A percentile compares a stretch with the other conserved stretches of the same genome.
Evolutionary conservation across 2,113 vertebrate species (phyloP).

Genomic region (Charadrius vociferus): DNA sequence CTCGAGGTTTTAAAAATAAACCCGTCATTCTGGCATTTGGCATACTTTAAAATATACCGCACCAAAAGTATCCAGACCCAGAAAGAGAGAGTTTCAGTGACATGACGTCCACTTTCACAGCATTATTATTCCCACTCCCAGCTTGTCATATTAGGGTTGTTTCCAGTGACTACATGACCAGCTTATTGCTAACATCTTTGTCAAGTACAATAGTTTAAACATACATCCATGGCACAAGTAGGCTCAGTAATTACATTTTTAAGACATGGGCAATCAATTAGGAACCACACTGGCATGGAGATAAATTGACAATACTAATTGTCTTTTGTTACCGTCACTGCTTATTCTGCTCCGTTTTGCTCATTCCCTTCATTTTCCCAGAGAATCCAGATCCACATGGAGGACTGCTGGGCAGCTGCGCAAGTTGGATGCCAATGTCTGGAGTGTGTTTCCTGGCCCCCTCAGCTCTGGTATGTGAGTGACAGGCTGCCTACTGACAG

Average conservation of each 20-base stretch:
- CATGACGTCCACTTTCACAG: neutral
- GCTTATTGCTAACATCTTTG: neutral
- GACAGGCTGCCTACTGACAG: neutral
- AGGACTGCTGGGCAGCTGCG: neutral
- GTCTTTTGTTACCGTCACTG: neutral
- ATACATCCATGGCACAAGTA: neutral
- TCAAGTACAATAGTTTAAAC: neutral
- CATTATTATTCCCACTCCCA: neutral
- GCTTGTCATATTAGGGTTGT: neutral
- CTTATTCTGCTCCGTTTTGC: neutral
- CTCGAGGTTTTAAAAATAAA: neutral
- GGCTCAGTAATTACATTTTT: neutral
- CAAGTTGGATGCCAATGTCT: neutral
- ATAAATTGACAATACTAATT: neutral
- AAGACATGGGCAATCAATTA: neutral
- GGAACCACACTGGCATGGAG: neutral
- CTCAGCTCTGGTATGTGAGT: neutral
- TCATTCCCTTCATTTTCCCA: neutral
- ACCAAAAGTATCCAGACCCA: neutral
- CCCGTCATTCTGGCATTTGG: neutral
- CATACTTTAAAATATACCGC: neutral
- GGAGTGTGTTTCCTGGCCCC: neutral
- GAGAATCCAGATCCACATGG: neutral
- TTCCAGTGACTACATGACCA: neutral
- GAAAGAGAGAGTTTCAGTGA: neutral